Evolutionary conservation across 2,113 vertebrate genomes (phyloP).

Genomic region (Sprattus sprattus): DNA sequence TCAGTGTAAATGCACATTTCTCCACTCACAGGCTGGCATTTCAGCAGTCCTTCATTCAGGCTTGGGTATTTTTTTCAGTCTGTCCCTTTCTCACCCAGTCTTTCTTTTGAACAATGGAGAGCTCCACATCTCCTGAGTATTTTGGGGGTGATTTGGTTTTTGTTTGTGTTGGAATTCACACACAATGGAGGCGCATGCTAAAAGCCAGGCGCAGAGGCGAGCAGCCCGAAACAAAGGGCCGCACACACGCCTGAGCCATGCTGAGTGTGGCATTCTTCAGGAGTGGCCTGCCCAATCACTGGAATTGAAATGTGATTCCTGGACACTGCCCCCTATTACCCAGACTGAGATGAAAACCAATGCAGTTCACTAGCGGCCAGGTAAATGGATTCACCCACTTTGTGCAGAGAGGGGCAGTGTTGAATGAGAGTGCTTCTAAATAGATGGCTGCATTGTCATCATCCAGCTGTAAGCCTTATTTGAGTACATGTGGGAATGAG

Average conservation of each 20-base stretch:
- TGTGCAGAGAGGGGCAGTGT: neutral
- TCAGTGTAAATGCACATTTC: neutral
- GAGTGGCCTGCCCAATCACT: conserved; percentile 22
- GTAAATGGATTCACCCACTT: neutral
- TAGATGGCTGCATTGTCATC: neutral
- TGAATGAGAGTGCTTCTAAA: neutral
- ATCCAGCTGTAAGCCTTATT: neutral
- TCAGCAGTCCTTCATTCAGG: neutral
- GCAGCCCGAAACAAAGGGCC: conserved; percentile 38
- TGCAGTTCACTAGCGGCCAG: neutral
- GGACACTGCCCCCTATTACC: neutral
- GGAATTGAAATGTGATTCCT: conserved; percentile 35
- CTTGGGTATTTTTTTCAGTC: neutral
- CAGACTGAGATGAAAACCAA: neutral
- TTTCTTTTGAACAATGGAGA: neutral
- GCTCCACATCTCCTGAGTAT: neutral
- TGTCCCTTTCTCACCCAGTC: neutral
- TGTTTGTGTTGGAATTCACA: conserved; percentile 26
- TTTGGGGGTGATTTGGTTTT: neutral
- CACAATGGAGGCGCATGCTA: neutral
- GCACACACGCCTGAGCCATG: conserved; percentile 21
- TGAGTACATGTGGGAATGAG: neutral
- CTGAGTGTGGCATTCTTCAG: conserved; percentile 39
- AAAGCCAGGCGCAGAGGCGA: conserved; percentile 20
- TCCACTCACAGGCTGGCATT: neutral